Evolutionary conservation across 2,797 vertebrate species (phyloP), one percentile per base, ranked within the genome.

Genomic region (Strix occidentalis): DNA sequence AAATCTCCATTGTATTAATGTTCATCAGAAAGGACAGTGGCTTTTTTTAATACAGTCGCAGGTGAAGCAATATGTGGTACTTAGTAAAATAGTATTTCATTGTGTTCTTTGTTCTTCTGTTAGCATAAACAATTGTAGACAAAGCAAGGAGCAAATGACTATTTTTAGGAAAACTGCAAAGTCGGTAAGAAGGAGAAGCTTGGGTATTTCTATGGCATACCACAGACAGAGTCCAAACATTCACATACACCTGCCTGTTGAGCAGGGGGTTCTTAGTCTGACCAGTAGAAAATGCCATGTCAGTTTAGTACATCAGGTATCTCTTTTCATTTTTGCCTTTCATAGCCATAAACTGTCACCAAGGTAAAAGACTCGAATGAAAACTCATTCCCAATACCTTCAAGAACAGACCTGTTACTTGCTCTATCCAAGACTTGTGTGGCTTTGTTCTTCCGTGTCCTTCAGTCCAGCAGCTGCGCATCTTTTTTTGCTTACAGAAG

Each of bases 221-320:
- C 23, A 35, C 43, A 45, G 43, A 43, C 3, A 6, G 33, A 50
- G 61, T 28, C 24, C 25, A 37, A 9, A 9, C 0, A 0, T 39
- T 54, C 0, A 0, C 24, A 7, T 16, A 46, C 61, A 29, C 13
- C 77, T 43, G 26, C 10, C 71, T 29, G 60, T 6, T 25, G 46
- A 65, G 64, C 33, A 18, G 53, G 35, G 26, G 10, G 5, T 54
- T 81, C 76, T 61, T 29, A 21, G 41, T 66, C 51, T 77, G 56
- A 33, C 9, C 19, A 31, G 8, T 4, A 39, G 33, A n/a, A 71
- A 68, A 10, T 48, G 9, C 33, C 54, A 26, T 35, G 58, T 9
- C 18, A 61, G 39, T 29, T 48, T 31, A 57, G 31, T 18, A 12
- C 5, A 6, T 75, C 16, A 45, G 7, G 17, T 10, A 6, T 48